Conservation (phyloP, 2,888 invertebrate genomes). For the Conchocele bisecta region DNA sequence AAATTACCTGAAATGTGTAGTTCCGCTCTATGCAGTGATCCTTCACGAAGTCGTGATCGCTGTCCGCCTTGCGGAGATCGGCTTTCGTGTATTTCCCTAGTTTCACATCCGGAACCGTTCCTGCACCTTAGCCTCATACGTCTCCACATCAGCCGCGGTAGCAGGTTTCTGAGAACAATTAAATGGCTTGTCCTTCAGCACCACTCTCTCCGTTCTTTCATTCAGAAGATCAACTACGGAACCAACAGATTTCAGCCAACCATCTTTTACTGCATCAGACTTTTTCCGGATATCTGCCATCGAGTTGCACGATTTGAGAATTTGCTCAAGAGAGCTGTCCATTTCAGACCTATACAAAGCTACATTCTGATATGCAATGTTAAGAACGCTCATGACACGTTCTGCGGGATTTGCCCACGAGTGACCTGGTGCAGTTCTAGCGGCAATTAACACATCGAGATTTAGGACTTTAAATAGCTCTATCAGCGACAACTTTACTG, state of each 20-base stretch:
- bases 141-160: not conserved
- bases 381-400: constrained; percentile 50
- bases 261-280: constrained; percentile 26
- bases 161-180: not conserved
- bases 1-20: not conserved
- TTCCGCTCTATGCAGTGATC: not conserved
- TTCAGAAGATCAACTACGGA: not conserved
- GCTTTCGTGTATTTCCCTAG: constrained; percentile 1
- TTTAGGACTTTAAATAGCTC: constrained; percentile 21
- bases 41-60: not conserved
- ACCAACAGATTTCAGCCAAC: constrained; percentile 1
- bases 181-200: not conserved
- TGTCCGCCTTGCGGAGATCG: not conserved
- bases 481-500: constrained; percentile 38
- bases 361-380: constrained; percentile 52
- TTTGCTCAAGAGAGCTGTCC: constrained; percentile 23
- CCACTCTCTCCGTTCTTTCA: not conserved
- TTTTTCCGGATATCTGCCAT: constrained; percentile 49
- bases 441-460: constrained; percentile 31
- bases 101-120: not conserved
- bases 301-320: constrained; percentile 21
- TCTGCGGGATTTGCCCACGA: constrained; percentile 54
- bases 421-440: constrained; percentile 54
- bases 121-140: not conserved
- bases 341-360: constrained; percentile 35